Percentiles rank a stretch among this genome's conserved stretches.
phyloP scores from a whole-genome alignment of 2,888 invertebrate species.

The Heteromurus nitidus region DNA sequence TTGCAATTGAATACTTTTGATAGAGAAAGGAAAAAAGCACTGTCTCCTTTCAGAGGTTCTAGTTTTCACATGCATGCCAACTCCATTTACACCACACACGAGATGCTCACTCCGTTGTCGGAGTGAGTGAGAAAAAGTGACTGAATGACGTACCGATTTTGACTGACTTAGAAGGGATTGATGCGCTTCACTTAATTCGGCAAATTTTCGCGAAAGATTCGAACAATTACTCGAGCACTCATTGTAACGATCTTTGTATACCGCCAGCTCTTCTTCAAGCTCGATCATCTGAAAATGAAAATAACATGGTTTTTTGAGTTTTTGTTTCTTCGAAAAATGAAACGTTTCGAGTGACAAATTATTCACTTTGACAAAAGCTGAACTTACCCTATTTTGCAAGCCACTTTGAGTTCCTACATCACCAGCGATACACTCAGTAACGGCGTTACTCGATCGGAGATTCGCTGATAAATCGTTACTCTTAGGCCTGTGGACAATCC shows the following conservation, averaged over 20 bases:
- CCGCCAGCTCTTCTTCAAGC: slow-evolving; percentile 84
- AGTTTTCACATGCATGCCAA: no score
- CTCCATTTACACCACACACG: no score
- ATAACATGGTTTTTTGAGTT: no score
- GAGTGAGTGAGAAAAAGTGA: no score
- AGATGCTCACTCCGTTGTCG: no score
- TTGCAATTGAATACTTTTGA: no score
- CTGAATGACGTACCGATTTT: slow-evolving; percentile 77
- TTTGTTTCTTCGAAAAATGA: no score
- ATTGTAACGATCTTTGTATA: slow-evolving; percentile 84
- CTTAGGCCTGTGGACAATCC: slow-evolving; percentile 12
- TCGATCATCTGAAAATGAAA: slow-evolving; percentile 77
- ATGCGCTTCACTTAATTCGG: slow-evolving; percentile 80
- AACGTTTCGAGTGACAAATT: background rate
- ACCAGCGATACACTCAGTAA: slow-evolving; percentile 3
- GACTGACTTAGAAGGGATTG: slow-evolving; percentile 79
- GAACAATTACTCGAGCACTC: slow-evolving; percentile 81
- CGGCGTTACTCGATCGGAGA: slow-evolving; percentile 5
- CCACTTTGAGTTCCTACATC: slow-evolving; percentile 26
- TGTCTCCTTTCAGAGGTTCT: no score
- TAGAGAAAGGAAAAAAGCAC: no score
- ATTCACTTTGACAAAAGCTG: background rate
- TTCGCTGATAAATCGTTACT: background rate
- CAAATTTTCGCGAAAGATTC: slow-evolving; percentile 80
- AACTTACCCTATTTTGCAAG: slow-evolving; percentile 51